Evolutionary conservation across 2,888 invertebrate genomes (phyloP).

Genomic region (Acronicta leporina): DNA sequence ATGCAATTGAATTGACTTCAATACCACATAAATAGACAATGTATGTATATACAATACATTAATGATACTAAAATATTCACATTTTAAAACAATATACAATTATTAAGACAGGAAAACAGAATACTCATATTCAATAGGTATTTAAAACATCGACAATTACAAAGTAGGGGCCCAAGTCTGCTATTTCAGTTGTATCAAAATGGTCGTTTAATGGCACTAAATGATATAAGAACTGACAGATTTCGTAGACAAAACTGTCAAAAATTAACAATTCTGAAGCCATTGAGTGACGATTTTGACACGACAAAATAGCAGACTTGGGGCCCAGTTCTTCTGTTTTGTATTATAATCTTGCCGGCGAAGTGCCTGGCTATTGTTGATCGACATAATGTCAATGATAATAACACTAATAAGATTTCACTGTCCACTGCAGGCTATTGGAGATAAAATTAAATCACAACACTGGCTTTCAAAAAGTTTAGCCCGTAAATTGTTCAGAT

Average conservation of each 20-base stretch:
- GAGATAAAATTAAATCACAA: background rate
- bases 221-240: no score
- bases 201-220: no score
- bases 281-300: no score
- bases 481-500: background rate
- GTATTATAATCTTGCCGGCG: background rate
- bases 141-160: background rate
- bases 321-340: background rate
- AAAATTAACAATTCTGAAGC: no score
- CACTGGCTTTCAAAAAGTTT: background rate
- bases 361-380: background rate
- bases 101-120: constrained; percentile 10
- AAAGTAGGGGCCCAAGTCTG: no score
- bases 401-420: background rate
- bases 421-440: background rate
- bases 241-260: no score
- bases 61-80: constrained; percentile 15
- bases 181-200: no score
- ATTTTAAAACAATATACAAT: constrained; percentile 30
- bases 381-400: background rate
- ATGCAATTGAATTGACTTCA: constrained; percentile 30
- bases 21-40: constrained; percentile 16
- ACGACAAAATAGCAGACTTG: no score
- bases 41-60: constrained; percentile 8
- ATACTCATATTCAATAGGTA: constrained; percentile 12